Percentiles rank a stretch among this genome's conserved stretches.
Conservation (phyloP, 2,888 invertebrate species). For the Plagiodera versicolora region DNA sequence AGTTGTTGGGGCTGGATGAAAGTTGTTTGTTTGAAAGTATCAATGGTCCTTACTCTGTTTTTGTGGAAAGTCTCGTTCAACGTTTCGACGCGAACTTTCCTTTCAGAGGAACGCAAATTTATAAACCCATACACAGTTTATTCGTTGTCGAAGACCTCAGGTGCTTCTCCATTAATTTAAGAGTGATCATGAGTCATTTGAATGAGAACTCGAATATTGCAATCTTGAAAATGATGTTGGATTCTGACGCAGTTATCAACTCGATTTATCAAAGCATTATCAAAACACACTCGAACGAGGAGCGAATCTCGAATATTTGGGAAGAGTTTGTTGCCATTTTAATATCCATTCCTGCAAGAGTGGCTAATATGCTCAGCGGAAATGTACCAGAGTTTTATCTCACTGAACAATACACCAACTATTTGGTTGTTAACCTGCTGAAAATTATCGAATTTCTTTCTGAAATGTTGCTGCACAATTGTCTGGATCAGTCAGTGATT, state of each 20-base stretch:
- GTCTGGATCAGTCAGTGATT: slow-evolving; percentile 46
- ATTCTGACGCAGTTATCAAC: slow-evolving; percentile 62
- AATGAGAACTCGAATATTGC: slow-evolving; percentile 49
- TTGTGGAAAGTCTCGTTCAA: slow-evolving; percentile 58
- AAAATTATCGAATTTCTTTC: slow-evolving; percentile 65
- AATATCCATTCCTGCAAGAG: slow-evolving; percentile 67
- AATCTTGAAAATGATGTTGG: slow-evolving; percentile 56
- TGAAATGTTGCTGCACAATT: slow-evolving; percentile 48
- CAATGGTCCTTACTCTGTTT: slow-evolving; percentile 55
- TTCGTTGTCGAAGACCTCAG: slow-evolving; percentile 61
- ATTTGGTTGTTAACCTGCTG: slow-evolving; percentile 63
- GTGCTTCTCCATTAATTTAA: slow-evolving; percentile 57
- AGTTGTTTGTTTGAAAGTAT: slow-evolving; percentile 51
- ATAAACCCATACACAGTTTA: slow-evolving; percentile 53
- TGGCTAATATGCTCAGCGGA: slow-evolving; percentile 68
- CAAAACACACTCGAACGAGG: slow-evolving; percentile 23
- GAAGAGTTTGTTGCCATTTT: slow-evolving; percentile 63
- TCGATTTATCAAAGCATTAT: slow-evolving; percentile 47
- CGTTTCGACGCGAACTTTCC: slow-evolving; percentile 65
- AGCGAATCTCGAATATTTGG: slow-evolving; percentile 26
- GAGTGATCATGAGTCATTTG: slow-evolving; percentile 54
- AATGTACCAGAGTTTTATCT: slow-evolving; percentile 63
- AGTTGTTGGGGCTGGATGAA: slow-evolving; percentile 61
- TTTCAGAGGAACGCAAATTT: slow-evolving; percentile 48
- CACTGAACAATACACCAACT: slow-evolving; percentile 60